Percentiles rank a stretch among this genome's conserved stretches.
Conservation (phyloP, 2,797 vertebrate genomes). For the Sardinella longiceps region DNA sequence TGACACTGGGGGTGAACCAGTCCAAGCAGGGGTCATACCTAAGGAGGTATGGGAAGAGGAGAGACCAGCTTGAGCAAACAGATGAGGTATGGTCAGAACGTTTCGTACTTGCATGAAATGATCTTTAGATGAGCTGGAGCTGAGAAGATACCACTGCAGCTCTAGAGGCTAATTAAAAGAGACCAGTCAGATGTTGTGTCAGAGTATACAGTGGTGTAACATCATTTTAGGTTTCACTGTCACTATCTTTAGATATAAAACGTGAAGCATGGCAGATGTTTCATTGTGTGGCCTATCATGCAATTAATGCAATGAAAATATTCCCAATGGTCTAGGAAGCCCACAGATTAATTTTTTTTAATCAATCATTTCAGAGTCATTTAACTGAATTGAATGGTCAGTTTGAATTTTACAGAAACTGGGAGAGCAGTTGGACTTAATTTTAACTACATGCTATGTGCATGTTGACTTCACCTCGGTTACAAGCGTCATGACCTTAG, state of each 20-base stretch:
- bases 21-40: constrained; percentile 77
- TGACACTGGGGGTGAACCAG: constrained; percentile 76
- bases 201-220: neutral
- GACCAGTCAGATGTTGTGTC: neutral
- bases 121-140: neutral
- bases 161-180: neutral
- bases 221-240: neutral
- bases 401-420: neutral
- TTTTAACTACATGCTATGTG: neutral
- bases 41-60: constrained; percentile 68
- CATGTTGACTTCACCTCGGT: too few relatives aligned
- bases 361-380: neutral
- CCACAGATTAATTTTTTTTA: neutral
- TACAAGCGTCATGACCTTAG: too few relatives aligned
- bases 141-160: neutral
- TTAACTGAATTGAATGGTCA: neutral
- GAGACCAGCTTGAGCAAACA: constrained; percentile 47
- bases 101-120: neutral
- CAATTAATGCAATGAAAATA: neutral
- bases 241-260: neutral
- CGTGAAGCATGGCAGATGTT: neutral
- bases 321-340: neutral
- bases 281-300: neutral
- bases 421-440: neutral
- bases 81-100: constrained; percentile 71